Conservation (phyloP, 2,113 vertebrate species). For the rabbit (Oryctolagus cuniculus) region mOryCun1.1 NC_091433.1:19998501-19999000, state of each 20-base stretch:
- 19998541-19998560: slow-evolving; percentile 54
- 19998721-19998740: slow-evolving; percentile 53
- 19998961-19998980: not conserved
- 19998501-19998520: slow-evolving; percentile 62
- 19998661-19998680: not conserved
- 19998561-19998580: not conserved
- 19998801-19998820: slow-evolving; percentile 27
- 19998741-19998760: slow-evolving; percentile 66
- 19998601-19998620: slow-evolving; percentile 45
- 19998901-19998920: slow-evolving; percentile 64
- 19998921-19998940: slow-evolving; percentile 33
- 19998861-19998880: slow-evolving; percentile 78
- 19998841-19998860: not conserved
- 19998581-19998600: slow-evolving; percentile 23
- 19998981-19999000: not conserved
- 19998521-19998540: slow-evolving; percentile 72
- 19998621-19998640: slow-evolving; percentile 28
- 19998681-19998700: slow-evolving; percentile 59
- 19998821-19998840: slow-evolving; percentile 15
- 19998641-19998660: slow-evolving; percentile 20
- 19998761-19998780: slow-evolving; percentile 47
- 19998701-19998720: slow-evolving; percentile 58
- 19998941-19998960: not conserved
- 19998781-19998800: slow-evolving; percentile 31
- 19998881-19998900: slow-evolving; percentile 67